phyloP scores from a whole-genome alignment of 2,888 invertebrate genomes.

The Sesamia inferens region DNA sequence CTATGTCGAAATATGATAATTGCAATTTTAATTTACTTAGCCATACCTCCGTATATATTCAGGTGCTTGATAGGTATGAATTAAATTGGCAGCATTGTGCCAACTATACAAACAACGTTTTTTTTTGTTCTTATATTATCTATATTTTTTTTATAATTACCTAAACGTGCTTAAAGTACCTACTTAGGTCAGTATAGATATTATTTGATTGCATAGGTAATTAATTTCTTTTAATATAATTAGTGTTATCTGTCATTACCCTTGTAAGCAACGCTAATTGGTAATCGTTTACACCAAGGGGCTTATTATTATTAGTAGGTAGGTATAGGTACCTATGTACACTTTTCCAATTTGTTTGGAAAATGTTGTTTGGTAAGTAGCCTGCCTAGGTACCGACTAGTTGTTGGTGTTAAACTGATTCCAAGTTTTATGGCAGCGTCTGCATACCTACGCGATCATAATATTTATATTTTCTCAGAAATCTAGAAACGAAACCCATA shows the following conservation, averaged over 20 bases:
- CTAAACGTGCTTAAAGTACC: too few relatives aligned
- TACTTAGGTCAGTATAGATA: not conserved
- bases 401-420: too few relatives aligned
- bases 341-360: too few relatives aligned
- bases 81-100: slow-evolving; percentile 35
- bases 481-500: slow-evolving; percentile 32
- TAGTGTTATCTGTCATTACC: not conserved
- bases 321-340: not conserved
- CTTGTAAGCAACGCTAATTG: too few relatives aligned
- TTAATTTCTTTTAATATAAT: not conserved
- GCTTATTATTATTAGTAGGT: not conserved
- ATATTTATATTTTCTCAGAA: slow-evolving; percentile 26
- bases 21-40: slow-evolving; percentile 14
- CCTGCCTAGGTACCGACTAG: too few relatives aligned
- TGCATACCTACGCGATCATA: slow-evolving; percentile 34
- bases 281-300: too few relatives aligned
- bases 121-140: not conserved
- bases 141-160: not conserved
- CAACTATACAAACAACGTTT: slow-evolving; percentile 33
- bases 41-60: slow-evolving; percentile 41
- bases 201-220: not conserved
- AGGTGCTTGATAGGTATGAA: slow-evolving; percentile 41
- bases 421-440: slow-evolving; percentile 33
- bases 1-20: slow-evolving; percentile 32
- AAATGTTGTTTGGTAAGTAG: too few relatives aligned